Conservation (phyloP, 2,113 vertebrate genomes). For the Penelope pileata region DNA sequence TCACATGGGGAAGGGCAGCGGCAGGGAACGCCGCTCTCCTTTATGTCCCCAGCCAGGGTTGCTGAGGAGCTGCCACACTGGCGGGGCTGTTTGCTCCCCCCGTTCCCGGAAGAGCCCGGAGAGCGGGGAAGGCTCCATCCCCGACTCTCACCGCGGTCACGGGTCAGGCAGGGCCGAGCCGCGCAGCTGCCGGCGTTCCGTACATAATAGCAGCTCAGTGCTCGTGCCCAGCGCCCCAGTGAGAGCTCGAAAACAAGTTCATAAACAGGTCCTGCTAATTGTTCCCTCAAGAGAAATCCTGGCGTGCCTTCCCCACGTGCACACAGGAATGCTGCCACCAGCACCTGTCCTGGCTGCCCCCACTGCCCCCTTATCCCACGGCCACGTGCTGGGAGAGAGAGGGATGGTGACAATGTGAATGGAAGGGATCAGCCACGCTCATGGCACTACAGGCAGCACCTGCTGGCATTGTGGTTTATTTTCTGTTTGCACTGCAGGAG, state of each 20-base stretch:
- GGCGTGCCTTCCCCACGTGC: neutral
- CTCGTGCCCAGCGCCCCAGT: neutral
- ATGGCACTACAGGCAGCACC: fast-evolving
- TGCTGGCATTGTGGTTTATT: neutral
- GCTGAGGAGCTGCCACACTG: neutral
- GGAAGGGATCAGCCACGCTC: neutral
- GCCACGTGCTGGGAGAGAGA: neutral
- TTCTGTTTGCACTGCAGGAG: neutral
- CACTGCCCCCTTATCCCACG: neutral
- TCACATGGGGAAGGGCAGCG: constrained; percentile 28
- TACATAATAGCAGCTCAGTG: constrained; percentile 69
- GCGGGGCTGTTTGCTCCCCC: neutral
- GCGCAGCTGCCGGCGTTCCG: constrained; percentile 34
- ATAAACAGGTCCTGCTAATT: constrained; percentile 67
- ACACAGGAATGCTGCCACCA: constrained; percentile 57
- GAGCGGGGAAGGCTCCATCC: neutral
- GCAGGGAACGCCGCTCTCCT: constrained; percentile 36
- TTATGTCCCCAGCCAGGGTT: neutral
- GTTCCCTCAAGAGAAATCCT: neutral
- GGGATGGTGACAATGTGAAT: neutral
- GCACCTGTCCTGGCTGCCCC: neutral
- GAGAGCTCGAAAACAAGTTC: constrained; percentile 58
- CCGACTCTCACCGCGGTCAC: constrained; percentile 34
- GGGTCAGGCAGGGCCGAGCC: constrained; percentile 41
- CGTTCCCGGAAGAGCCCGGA: neutral